phyloP scores from a whole-genome alignment of 2,113 vertebrate genomes.

The Bos indicus region DNA sequence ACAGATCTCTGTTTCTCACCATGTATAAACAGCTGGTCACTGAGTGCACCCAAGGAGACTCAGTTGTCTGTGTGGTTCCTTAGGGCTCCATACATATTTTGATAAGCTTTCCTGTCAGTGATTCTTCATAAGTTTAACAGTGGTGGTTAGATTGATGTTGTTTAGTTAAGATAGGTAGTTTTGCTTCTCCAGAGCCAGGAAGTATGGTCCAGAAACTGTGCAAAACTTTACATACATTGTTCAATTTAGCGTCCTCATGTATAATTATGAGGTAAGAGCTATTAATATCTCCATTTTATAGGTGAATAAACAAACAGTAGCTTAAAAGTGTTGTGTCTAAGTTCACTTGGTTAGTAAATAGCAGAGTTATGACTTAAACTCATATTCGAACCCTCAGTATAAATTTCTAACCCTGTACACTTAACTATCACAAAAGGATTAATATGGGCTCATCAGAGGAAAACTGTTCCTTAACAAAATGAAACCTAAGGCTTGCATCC shows the following conservation, averaged over 20 bases:
- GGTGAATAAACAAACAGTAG: neutral
- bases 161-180: neutral
- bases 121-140: neutral
- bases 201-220: neutral
- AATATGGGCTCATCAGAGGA: neutral
- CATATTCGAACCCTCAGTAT: neutral
- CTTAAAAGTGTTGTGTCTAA: neutral
- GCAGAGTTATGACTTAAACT: neutral
- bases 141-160: neutral
- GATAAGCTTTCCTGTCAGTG: neutral
- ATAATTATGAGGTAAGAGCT: neutral
- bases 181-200: neutral
- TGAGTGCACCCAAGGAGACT: neutral
- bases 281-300: neutral
- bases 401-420: neutral
- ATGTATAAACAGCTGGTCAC: neutral
- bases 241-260: neutral
- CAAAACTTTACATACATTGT: neutral
- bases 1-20: neutral
- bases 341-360: neutral
- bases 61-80: neutral
- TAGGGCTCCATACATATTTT: neutral
- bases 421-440: neutral
- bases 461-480: neutral
- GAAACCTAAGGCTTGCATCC: neutral